Evolutionary conservation across 1,140 invertebrate genomes (phyloP), one percentile per base, ranked within the genome.

Genomic region (Acyrthosiphon pisum): DNA sequence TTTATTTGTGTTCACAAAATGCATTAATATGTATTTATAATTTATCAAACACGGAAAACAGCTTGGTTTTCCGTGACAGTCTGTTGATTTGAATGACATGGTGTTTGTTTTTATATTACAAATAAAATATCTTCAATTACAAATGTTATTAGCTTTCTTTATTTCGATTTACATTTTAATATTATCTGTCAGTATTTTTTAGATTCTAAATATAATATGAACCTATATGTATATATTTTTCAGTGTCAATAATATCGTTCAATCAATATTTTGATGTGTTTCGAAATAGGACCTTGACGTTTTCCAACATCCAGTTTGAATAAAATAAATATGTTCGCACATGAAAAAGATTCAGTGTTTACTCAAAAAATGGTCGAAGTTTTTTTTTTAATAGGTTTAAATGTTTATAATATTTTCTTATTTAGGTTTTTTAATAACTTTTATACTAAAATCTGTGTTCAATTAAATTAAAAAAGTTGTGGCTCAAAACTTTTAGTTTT

Each of bases 381-480:
- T 76, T 76, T 76, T 76, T 76, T 23, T n/a, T 76, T 76, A 76
- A 76, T 76, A 18, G 30, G n/a, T 76, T n/a, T n/a, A n/a, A 20
- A n/a, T 76, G 6, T 30, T 76, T 76, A n/a, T 76, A 76, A n/a
- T 76, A 76, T 76, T 76, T 60, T 76, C 4, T n/a, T 76, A 18
- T 76, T 76, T 35, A 76, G 60, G 14, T 18, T 20, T 76, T 76
- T 76, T 76, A 76, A 76, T 76, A 76, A 76, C 60, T 76, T 76
- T n/a, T 76, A n/a, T 76, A 76, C 60, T n/a, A 76, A 76, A 76
- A 76, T 76, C 60, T 76, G 60, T n/a, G 60, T 76, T 76, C 11
- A 76, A 76, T 76, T 76, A 76, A 76, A 76, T 76, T 76, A 76
- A 76, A 76, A 76, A 76, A 76, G 60, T 76, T 76, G 60, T n/a